These are phyloP conservation scores for Gobius niger DNA, from an alignment of 2,113 vertebrate species.

Conservation along the genomic window DNA sequence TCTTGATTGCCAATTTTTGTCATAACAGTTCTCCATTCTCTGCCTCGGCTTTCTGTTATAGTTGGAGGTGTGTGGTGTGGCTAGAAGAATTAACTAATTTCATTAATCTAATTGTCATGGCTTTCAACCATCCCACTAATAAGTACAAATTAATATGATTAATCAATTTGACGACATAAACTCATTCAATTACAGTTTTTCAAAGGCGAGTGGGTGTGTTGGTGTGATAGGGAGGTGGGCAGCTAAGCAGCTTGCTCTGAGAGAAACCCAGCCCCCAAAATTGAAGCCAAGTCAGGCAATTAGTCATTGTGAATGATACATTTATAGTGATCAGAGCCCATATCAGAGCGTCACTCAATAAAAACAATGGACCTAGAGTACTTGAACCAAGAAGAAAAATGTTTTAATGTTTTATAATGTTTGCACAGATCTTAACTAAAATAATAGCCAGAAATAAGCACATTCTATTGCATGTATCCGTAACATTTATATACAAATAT, in stretches of 20 bases:
- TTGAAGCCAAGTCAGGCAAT: constrained; percentile 66
- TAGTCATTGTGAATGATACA: constrained; percentile 70
- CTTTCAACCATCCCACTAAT: constrained; percentile 89
- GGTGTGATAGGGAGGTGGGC: constrained; percentile 69
- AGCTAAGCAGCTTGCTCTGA: constrained; percentile 45
- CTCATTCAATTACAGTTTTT: constrained; percentile 91
- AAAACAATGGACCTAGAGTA: no score
- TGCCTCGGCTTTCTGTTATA: constrained; percentile 55
- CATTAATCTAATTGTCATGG: constrained; percentile 92
- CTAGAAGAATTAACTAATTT: constrained; percentile 82
- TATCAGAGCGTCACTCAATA: no score
- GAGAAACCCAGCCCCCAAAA: constrained; percentile 58
- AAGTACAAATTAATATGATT: constrained; percentile 96
- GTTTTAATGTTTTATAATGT: no score
- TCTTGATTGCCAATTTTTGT: constrained; percentile 84
- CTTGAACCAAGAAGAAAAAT: no score
- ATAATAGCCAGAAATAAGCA: no score
- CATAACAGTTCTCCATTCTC: constrained; percentile 73
- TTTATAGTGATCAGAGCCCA: constrained; percentile 47
- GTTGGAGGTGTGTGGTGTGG: constrained; percentile 68
- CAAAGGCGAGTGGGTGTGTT: constrained; percentile 84
- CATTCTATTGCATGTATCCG: no score
- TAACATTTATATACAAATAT: no score
- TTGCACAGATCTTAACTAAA: no score
- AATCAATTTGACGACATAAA: constrained; percentile 96